Base-by-base conservation (phyloP, 2,888 invertebrate species). In the Leptopterna dolabrata region DNA sequence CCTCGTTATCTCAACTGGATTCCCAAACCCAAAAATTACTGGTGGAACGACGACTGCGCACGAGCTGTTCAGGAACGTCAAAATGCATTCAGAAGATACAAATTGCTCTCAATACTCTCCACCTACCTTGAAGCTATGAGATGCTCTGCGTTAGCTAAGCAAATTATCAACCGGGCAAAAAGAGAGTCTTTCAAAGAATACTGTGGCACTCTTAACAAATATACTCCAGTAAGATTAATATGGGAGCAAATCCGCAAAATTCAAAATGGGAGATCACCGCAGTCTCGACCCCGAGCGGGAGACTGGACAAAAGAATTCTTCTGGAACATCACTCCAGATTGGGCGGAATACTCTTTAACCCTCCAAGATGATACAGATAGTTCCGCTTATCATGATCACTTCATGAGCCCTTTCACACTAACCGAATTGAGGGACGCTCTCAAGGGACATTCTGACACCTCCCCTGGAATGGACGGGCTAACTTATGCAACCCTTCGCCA, bases 1-100 rank as follows among this genome's bases (percentile, higher is more conserved):
- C 83, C 70, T 9, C 30, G 73, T 73, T 73, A 36, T 30, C 30
- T 6, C 27, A 36, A 73, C 24, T 36, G 73, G 73, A 73, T 36
- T n/a, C 13, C 29, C 11, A 63, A 83, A 83, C 36, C 27, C 11
- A 16, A 36, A 30, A 36, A 36, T 36, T 24, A 83, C 27, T 83
- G 83, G 83, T 83, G 83, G 83, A 70, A 83, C 63, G 27, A 30
- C 7, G n/a, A 63, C 14, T 83, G 70, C 27, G 63, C 43, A 13
- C 63, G 29, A 24, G 51, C 29, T 0, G 47, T 51, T 24, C 16
- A 51, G 29, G 80, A 24, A 16, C n/a, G 51, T 11, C 80, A 47
- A 24, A 24, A 24, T 24, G 80, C 80, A 4, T 27, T 51, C 29
- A 4, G 16, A 47, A 51, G 30, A 27, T 80, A 47, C 45, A 80